phyloP scores from a whole-genome alignment of 2,797 vertebrate species.

The Ibycter americanus region DNA sequence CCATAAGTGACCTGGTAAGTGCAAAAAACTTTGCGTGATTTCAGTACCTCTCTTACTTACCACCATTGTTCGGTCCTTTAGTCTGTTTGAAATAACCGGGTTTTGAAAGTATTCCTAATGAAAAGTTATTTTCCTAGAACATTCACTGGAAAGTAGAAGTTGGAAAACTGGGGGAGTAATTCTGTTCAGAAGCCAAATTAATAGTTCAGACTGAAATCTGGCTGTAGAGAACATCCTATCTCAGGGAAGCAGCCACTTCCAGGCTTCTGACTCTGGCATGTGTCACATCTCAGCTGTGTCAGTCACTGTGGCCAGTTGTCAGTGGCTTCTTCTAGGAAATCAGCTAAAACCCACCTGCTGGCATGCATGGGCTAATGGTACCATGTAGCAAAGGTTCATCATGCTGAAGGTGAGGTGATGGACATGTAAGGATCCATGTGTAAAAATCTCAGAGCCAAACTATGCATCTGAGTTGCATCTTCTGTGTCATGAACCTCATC shows the following conservation, averaged over 20 bases:
- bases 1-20: not conserved
- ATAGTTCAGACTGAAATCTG: not conserved
- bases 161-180: not conserved
- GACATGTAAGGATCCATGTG: accelerated
- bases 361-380: not conserved
- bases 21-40: not conserved
- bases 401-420: not conserved
- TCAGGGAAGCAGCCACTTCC: not conserved
- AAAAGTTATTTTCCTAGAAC: not conserved
- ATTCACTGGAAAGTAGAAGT: not conserved
- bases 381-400: not conserved
- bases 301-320: not conserved
- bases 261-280: not conserved
- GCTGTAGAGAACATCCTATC: not conserved
- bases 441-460: not conserved
- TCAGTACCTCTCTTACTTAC: not conserved
- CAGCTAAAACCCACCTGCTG: not conserved
- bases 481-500: not conserved
- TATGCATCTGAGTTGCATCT: not conserved
- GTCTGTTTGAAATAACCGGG: not conserved
- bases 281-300: not conserved
- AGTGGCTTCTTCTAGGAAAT: not conserved
- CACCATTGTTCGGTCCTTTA: not conserved
- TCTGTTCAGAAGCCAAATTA: not conserved
- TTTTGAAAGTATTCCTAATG: not conserved